Base-by-base conservation (phyloP, 1,140 invertebrate genomes). In the Akabosia matsudoensis region DNA sequence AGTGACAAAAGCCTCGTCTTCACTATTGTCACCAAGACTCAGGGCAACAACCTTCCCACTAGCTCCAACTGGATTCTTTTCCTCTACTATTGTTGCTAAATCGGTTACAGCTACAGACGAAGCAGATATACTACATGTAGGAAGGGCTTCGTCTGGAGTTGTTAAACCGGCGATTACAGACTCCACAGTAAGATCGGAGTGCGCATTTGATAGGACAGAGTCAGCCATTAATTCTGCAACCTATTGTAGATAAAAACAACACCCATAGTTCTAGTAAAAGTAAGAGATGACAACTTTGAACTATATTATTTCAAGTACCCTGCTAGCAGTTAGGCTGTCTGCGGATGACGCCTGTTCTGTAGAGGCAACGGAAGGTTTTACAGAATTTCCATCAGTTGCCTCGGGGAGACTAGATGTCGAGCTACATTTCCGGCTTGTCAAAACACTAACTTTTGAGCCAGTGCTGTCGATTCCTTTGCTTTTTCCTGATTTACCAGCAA, bases 351-450 rank as follows among this genome's bases (percentile, higher is more conserved):
- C 70, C 30, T 72, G 94, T 83, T 96, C 94, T 7, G 93, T 95
- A n/a, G 92, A 93, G 0, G 92, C 90, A 3, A 95, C 91, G 0
- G 92, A 93, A 30, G 89, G 87, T 33, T 73, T 54, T n/a, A 33
- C 73, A 16, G 22, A 22, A 78, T 78, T 71, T 73, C 79, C 86
- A 76, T 94, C 92, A 0, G 92, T 94, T 18, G 92, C 93, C 84
- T 96, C 93, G 0, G 94, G 92, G 80, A 96, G 86, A 83, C 93
- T 95, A 26, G 94, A 95, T 1, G 96, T 98, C 33, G 95, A 97
- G 84, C 93, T 97, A 64, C 94, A 96, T 86, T 97, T 97, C 73
- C 95, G 88, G 81, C 92, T 93, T 1, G 91, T 92, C 34, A 94
- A 83, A 16, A 91, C 88, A 80, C 88, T 88, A 33, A 78, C 78